Evolutionary conservation across 2,113 vertebrate genomes (phyloP), one percentile per base, ranked within the genome.

Genomic region (Podarcis raffonei): DNA sequence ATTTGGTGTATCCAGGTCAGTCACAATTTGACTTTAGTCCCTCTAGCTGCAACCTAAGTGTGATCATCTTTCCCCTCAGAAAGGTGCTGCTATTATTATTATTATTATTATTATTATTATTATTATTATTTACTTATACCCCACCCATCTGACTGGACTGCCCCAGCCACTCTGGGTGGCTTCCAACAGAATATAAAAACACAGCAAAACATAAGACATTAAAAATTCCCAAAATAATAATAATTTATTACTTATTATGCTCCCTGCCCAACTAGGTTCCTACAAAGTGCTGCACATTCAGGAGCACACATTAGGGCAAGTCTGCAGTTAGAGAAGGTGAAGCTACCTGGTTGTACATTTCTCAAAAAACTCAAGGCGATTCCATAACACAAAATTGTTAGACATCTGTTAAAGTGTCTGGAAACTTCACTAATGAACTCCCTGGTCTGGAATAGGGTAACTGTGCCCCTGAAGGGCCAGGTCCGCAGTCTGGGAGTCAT

Each of bases 1-100:
- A 72, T 87, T 82, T 93, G 84, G 22, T 76, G 22, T 35, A 91
- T 83, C 92, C 88, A 91, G 83, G 90, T 81, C 3, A 15, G 37
- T 79, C 0, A 80, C 39, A 57, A 18, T 69, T 66, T 32, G 89
- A n/a, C 6, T 62, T 15, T 62, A 62, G 59, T 20, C 16, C 59
- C 18, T 62, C 91, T 88, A 42, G 69, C 3, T 86, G 78, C 84
- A 92, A 88, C 78, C 88, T 91, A 90, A 92, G 86, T 35, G 9
- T 23, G 32, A 37, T 82, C 25, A 57, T 15, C 18, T 65, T 39
- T 16, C 2, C 12, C 20, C 25, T 37, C 59, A 39, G 35, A 83
- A 69, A 37, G 9, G 5, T 83, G 35, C 13, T 83, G 42, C 42
- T 48, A 9, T 9, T 2, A 42, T 42, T 9, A 48, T 48, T 9